Conservation (phyloP, 2,113 vertebrate species). For the Naja naja region DNA sequence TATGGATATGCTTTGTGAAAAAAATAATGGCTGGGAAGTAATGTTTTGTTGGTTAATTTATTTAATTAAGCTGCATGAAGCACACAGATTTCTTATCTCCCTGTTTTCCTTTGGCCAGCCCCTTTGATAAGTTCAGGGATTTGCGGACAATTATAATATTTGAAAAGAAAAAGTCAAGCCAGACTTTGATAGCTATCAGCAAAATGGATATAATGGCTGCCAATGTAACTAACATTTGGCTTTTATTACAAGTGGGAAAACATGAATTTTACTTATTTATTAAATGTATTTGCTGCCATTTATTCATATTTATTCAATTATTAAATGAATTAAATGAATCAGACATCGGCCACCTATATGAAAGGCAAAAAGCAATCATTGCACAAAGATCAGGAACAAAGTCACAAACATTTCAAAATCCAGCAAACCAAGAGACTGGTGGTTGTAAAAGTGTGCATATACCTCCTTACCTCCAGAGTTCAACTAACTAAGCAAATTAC, state of each 20-base stretch:
- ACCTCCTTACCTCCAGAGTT: neutral
- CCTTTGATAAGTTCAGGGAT: neutral
- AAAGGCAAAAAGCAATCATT: neutral
- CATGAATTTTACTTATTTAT: neutral
- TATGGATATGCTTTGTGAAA: neutral
- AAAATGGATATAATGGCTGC: neutral
- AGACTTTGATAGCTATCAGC: neutral
- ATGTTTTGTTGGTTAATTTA: neutral
- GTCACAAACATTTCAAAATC: neutral
- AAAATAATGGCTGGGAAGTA: too few relatives aligned
- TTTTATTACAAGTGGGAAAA: neutral
- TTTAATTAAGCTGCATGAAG: neutral
- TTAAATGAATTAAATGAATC: neutral
- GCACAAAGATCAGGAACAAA: too few relatives aligned
- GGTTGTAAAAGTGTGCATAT: neutral
- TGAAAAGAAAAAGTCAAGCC: neutral
- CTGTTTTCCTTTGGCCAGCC: neutral
- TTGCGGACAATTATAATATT: neutral
- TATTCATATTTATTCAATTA: too few relatives aligned
- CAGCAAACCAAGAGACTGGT: neutral
- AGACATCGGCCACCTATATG: neutral
- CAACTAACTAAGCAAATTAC: neutral
- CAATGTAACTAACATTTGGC: neutral
- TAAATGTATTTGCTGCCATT: neutral
- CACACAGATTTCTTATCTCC: neutral